A percentile compares a stretch with the other conserved stretches of the same genome.
Conservation (phyloP, 2,797 vertebrate species). For the Falco columbarius region DNA sequence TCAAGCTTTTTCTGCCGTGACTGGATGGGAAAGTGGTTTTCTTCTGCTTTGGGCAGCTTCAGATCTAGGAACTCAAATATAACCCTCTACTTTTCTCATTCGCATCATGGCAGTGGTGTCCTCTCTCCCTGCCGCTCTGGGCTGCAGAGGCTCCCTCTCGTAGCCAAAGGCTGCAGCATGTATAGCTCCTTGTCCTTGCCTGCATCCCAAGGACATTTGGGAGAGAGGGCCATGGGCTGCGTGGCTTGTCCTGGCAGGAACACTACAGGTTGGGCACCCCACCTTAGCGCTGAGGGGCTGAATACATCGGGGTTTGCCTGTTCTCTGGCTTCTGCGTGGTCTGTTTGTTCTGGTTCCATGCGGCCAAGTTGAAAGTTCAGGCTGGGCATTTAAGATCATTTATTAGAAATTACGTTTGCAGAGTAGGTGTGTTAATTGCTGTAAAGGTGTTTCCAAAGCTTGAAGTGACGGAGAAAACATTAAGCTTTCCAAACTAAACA, state of each 20-base stretch:
- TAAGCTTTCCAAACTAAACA: not conserved
- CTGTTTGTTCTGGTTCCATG: not conserved
- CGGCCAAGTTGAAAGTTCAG: not conserved
- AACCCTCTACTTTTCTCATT: not conserved
- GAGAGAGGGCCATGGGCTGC: not conserved
- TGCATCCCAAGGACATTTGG: not conserved
- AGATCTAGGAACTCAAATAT: not conserved
- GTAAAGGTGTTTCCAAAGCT: not conserved
- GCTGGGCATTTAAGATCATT: not conserved
- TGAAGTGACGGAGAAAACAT: not conserved
- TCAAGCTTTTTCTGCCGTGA: not conserved
- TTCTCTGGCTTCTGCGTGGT: not conserved
- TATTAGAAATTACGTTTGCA: not conserved
- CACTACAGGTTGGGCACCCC: not conserved
- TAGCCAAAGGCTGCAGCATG: not conserved
- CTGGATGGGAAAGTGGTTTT: not conserved
- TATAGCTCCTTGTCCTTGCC: not conserved
- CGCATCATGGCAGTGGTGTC: rapidly evolving
- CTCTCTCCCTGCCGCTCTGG: rapidly evolving
- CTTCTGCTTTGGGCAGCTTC: not conserved
- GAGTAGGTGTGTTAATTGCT: not conserved
- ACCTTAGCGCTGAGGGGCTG: not conserved
- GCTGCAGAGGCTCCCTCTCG: not conserved
- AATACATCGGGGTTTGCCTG: not conserved
- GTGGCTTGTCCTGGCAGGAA: not conserved